Percentiles rank a stretch among this genome's conserved stretches.
Evolutionary conservation across 2,113 vertebrate genomes (phyloP).

Genomic region (Lota lota): DNA sequence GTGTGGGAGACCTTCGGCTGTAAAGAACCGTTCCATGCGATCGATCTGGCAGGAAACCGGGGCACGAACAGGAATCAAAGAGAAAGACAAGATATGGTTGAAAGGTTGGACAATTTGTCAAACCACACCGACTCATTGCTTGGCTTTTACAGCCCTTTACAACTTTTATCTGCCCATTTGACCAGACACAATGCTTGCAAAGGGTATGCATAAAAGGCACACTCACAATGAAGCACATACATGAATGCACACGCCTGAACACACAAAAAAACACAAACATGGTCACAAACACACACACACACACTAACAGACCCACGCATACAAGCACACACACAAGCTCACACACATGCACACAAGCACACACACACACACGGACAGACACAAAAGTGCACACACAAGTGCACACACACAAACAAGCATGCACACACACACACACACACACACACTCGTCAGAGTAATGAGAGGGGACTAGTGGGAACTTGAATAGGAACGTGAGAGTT

Average conservation of each 20-base stretch:
- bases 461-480: too few species aligned
- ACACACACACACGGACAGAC: not conserved
- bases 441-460: not conserved
- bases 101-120: not conserved
- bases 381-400: not conserved
- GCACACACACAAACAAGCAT: not conserved
- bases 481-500: too few species aligned
- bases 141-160: too few species aligned
- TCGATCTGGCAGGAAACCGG: constrained; percentile 77
- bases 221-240: too few species aligned
- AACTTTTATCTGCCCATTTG: too few species aligned
- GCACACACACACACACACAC: constrained; percentile 4
- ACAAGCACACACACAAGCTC: not conserved
- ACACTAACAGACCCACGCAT: not conserved
- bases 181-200: too few species aligned
- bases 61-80: not conserved
- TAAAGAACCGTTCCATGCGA: constrained; percentile 87
- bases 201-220: too few species aligned
- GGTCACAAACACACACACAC: not conserved
- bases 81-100: not conserved
- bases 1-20: constrained; percentile 75
- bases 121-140: too few species aligned
- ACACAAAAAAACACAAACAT: not conserved
- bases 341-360: not conserved
- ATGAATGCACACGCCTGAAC: not conserved